Evolutionary conservation across 2,888 invertebrate genomes (phyloP).

Genomic region (Caradrina clavipalpis): DNA sequence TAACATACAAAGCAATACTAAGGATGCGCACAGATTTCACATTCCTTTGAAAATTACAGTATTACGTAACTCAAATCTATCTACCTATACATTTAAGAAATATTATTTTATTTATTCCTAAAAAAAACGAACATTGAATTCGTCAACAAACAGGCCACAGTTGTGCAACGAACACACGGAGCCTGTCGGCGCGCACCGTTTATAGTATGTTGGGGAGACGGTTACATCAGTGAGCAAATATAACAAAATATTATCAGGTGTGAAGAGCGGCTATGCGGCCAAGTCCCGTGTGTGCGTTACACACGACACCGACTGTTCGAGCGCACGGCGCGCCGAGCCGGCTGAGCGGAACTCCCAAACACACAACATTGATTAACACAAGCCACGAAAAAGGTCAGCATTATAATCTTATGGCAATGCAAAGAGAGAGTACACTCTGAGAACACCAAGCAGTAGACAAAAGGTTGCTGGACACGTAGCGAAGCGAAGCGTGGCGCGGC

Average conservation of each 20-base stretch:
- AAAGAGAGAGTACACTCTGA: slow-evolving; percentile 26
- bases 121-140: slow-evolving; percentile 24
- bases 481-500: slow-evolving; percentile 49
- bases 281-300: slow-evolving; percentile 12
- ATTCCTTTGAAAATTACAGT: slow-evolving; percentile 49
- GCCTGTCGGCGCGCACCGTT: neutral
- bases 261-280: slow-evolving; percentile 9
- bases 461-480: slow-evolving; percentile 48
- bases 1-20: slow-evolving; percentile 73
- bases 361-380: slow-evolving; percentile 69
- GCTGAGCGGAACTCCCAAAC: slow-evolving; percentile 31
- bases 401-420: slow-evolving; percentile 46
- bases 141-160: slow-evolving; percentile 32
- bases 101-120: slow-evolving; percentile 1
- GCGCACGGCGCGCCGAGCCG: slow-evolving; percentile 16
- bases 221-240: slow-evolving; percentile 18
- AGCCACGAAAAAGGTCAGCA: slow-evolving; percentile 72
- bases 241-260: slow-evolving; percentile 15
- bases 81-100: neutral
- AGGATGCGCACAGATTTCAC: slow-evolving; percentile 65
- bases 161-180: slow-evolving; percentile 29
- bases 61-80: slow-evolving; percentile 19
- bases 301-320: slow-evolving; percentile 13
- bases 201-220: slow-evolving; percentile 4
- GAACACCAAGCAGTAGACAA: slow-evolving; percentile 34